A percentile compares a stretch with the other conserved stretches of the same genome.
Evolutionary conservation across 2,888 invertebrate species (phyloP).

Genomic region (Mechanitis messenoides): DNA sequence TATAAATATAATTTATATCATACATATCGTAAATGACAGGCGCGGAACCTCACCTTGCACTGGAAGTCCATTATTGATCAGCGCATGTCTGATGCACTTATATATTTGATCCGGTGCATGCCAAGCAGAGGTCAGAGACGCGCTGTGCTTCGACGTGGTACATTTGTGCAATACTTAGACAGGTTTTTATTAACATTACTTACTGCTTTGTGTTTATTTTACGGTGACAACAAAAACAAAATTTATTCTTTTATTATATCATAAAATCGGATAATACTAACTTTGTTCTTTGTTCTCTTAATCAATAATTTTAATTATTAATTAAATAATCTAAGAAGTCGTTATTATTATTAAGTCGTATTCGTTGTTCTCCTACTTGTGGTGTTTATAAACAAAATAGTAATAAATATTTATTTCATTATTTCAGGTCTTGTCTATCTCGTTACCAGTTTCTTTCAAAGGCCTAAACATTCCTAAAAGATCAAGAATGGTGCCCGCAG

Average conservation of each 20-base stretch:
- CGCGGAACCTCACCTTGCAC: constrained; percentile 2
- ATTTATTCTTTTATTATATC: too few relatives aligned
- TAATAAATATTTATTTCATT: background rate
- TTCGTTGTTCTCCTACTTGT: too few relatives aligned
- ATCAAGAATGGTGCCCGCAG: background rate
- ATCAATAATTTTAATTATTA: too few relatives aligned
- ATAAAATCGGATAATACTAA: too few relatives aligned
- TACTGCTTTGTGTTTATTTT: too few relatives aligned
- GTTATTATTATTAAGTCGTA: too few relatives aligned
- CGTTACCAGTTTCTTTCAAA: background rate
- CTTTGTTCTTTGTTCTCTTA: too few relatives aligned
- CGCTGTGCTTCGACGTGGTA: background rate
- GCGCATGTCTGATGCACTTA: constrained; percentile 6
- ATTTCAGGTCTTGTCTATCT: background rate
- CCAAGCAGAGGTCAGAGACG: background rate
- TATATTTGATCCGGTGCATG: background rate
- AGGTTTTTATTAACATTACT: too few relatives aligned
- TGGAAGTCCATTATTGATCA: background rate
- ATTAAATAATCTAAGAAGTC: too few relatives aligned
- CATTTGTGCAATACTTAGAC: background rate
- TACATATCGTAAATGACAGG: constrained; percentile 2
- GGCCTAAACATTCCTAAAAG: background rate
- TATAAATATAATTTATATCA: background rate
- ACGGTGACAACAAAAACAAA: too few relatives aligned
- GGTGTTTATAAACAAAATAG: too few relatives aligned